phyloP scores from a whole-genome alignment of 2,113 vertebrate species.

The Dromiciops gliroides region DNA sequence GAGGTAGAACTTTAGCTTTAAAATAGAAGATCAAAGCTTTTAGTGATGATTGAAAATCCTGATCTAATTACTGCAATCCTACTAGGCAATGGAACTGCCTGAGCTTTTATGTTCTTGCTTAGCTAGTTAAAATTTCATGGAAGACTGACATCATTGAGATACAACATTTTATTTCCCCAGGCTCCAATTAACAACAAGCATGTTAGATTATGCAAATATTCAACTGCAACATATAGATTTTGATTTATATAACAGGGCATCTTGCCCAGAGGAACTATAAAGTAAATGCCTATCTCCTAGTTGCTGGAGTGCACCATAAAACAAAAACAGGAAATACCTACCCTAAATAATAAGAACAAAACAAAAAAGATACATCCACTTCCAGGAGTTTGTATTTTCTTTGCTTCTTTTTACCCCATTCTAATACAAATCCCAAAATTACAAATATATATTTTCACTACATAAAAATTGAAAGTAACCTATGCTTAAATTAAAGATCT shows the following conservation, averaged over 20 bases:
- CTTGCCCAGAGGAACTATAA: not conserved
- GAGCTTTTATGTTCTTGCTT: conserved; percentile 19
- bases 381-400: not conserved
- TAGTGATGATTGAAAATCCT: conserved; percentile 20
- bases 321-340: not conserved
- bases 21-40: conserved; percentile 51
- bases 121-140: conserved; percentile 30
- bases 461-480: not conserved
- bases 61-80: conserved; percentile 48
- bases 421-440: not conserved
- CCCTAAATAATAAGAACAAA: not conserved
- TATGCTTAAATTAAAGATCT: not conserved
- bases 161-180: not conserved
- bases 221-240: not conserved
- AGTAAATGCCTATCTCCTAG: not conserved
- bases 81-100: not conserved
- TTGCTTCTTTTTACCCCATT: not conserved
- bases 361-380: not conserved
- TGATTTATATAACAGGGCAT: not conserved
- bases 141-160: not conserved
- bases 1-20: conserved; percentile 65
- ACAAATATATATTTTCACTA: not conserved
- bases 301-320: not conserved
- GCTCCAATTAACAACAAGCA: not conserved
- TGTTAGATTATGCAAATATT: not conserved